Evolutionary conservation across 2,113 vertebrate species (phyloP).

Genomic region (Cygnus buccinator): DNA sequence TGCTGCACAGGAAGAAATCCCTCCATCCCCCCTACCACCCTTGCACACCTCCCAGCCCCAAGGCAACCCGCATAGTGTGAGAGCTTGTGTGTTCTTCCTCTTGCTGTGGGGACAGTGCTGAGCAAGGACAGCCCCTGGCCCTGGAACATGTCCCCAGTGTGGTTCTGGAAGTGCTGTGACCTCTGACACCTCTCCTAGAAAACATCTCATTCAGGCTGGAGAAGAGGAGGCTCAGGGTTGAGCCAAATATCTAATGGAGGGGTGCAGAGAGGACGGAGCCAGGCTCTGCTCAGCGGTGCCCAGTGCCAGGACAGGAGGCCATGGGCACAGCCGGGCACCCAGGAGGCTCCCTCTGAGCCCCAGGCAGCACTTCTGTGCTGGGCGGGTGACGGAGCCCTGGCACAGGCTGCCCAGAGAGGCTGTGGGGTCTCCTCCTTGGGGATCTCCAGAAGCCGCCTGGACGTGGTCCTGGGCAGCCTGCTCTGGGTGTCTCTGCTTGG

Average conservation of each 20-base stretch:
- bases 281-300: background rate
- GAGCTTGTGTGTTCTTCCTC: background rate
- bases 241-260: background rate
- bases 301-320: background rate
- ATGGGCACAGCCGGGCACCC: background rate
- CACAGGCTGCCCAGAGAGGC: background rate
- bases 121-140: background rate
- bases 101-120: background rate
- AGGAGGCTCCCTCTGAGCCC: background rate
- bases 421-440: background rate
- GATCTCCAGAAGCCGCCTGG: too few species aligned
- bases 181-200: background rate
- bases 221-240: background rate
- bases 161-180: background rate
- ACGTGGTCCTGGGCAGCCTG: background rate
- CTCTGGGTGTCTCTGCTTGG: background rate
- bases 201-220: background rate
- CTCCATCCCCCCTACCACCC: background rate
- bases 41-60: background rate
- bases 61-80: fast-evolving
- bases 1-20: background rate
- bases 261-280: background rate
- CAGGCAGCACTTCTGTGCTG: background rate
- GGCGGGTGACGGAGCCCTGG: fast-evolving
- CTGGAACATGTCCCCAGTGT: fast-evolving